Evolutionary conservation across 2,113 vertebrate genomes (phyloP).

Genomic region (Xenopus tropicalis): DNA sequence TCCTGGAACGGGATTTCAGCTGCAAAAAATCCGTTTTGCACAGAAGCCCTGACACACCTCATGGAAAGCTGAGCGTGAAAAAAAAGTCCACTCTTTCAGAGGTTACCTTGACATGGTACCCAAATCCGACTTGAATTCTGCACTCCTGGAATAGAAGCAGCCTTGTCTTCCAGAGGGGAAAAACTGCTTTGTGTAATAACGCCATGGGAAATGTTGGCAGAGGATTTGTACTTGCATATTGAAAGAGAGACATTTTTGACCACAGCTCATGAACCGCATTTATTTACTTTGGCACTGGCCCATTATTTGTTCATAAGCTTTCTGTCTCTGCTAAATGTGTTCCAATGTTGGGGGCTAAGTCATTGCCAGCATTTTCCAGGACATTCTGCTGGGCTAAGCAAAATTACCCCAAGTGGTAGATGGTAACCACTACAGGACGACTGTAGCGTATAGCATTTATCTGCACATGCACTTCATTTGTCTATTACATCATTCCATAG

Average conservation of each 20-base stretch:
- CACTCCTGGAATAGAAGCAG: conserved; percentile 73
- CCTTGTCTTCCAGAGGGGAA: conserved; percentile 77
- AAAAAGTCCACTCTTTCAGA: conserved; percentile 60
- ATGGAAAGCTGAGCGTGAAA: conserved; percentile 62
- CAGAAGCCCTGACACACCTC: conserved; percentile 57
- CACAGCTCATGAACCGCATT: conserved; percentile 91
- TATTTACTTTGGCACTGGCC: conserved; percentile 91
- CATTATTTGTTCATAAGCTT: conserved; percentile 96
- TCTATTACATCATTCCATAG: conserved; percentile 16
- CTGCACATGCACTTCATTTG: conserved; percentile 27
- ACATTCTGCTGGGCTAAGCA: conserved; percentile 92
- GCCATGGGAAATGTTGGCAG: conserved; percentile 85
- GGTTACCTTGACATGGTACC: conserved; percentile 70
- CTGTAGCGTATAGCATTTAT: conserved; percentile 19
- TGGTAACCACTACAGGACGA: conserved; percentile 74
- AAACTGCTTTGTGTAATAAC: conserved; percentile 90
- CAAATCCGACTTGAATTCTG: conserved; percentile 62
- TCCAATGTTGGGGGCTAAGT: conserved; percentile 80
- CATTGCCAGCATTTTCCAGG: conserved; percentile 91
- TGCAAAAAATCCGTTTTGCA: conserved; percentile 42
- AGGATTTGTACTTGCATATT: conserved; percentile 78
- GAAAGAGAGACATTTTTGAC: conserved; percentile 92
- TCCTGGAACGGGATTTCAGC: conserved; percentile 48
- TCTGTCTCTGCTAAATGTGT: conserved; percentile 93
- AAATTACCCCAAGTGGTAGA: conserved; percentile 81